These are phyloP conservation scores for Rhagoletis zephyria DNA, from an alignment of 1,140 invertebrate genomes.

Conservation along the genomic window DNA sequence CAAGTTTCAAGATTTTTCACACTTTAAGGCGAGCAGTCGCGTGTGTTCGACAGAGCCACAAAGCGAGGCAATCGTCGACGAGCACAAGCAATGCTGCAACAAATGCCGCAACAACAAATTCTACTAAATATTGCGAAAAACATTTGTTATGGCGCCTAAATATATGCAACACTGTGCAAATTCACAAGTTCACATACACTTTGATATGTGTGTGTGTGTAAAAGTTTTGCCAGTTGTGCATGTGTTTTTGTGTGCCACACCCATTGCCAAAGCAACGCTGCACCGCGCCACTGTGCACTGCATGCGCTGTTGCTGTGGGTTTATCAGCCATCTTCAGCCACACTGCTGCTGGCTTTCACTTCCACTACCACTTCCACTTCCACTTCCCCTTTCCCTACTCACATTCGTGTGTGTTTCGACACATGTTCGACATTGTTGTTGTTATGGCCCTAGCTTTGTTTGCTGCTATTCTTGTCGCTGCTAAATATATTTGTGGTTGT, in stretches of 20 bases:
- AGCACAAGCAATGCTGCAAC: neutral
- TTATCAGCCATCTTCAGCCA: neutral
- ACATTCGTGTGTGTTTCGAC: neutral
- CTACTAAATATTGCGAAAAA: conserved; percentile 5
- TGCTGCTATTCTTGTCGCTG: neutral
- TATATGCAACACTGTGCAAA: conserved; percentile 1
- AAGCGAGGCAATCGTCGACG: neutral
- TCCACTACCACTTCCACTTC: neutral
- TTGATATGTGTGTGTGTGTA: neutral
- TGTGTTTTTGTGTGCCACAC: neutral
- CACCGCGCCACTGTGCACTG: neutral
- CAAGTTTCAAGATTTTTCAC: conserved; percentile 44
- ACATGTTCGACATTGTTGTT: conserved; percentile 28
- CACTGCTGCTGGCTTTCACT: neutral
- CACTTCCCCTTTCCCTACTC: neutral
- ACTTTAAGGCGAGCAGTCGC: neutral
- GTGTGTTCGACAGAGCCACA: conserved; percentile 25
- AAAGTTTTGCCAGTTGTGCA: neutral
- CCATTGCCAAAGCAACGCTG: neutral
- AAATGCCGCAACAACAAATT: neutral
- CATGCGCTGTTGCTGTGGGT: too few relatives aligned
- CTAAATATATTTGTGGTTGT: neutral
- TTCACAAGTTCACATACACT: neutral
- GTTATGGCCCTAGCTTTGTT: neutral
- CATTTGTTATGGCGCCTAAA: neutral